Percentiles rank a stretch among this genome's conserved stretches.
phyloP scores from a whole-genome alignment of 2,797 vertebrate genomes.

The Garrulus glandarius region DNA sequence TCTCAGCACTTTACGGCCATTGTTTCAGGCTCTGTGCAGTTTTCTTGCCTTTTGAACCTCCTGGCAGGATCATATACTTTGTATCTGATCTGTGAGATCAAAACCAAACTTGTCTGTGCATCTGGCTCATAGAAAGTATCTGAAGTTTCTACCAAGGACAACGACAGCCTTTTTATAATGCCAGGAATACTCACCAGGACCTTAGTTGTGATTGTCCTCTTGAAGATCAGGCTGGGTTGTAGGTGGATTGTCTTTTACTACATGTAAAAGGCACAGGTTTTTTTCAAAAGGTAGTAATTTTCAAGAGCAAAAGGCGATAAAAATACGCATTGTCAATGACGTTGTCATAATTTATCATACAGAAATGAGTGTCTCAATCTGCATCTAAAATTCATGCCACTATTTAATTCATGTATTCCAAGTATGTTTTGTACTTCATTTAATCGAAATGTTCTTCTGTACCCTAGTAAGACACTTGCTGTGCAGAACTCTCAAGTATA shows the following conservation, averaged over 20 bases:
- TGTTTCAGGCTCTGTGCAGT: neutral
- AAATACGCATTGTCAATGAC: neutral
- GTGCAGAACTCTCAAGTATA: neutral
- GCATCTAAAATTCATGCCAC: neutral
- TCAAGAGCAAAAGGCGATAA: neutral
- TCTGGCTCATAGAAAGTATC: neutral
- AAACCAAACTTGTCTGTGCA: neutral
- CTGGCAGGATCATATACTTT: neutral
- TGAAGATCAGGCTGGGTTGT: neutral
- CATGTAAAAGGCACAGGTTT: neutral
- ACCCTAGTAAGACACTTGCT: neutral
- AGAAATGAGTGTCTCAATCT: neutral
- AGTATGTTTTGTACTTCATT: neutral
- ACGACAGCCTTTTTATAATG: neutral
- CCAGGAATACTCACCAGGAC: neutral
- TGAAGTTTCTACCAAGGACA: neutral
- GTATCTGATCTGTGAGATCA: neutral
- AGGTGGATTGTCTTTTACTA: neutral
- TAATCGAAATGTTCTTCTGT: neutral
- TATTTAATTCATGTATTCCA: neutral
- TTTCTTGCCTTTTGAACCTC: neutral
- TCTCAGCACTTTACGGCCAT: neutral
- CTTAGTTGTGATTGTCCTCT: neutral
- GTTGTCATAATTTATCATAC: neutral
- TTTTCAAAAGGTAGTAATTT: neutral